Evolutionary conservation across 2,113 vertebrate genomes (phyloP).

Genomic region (Fukomys damarensis): DNA sequence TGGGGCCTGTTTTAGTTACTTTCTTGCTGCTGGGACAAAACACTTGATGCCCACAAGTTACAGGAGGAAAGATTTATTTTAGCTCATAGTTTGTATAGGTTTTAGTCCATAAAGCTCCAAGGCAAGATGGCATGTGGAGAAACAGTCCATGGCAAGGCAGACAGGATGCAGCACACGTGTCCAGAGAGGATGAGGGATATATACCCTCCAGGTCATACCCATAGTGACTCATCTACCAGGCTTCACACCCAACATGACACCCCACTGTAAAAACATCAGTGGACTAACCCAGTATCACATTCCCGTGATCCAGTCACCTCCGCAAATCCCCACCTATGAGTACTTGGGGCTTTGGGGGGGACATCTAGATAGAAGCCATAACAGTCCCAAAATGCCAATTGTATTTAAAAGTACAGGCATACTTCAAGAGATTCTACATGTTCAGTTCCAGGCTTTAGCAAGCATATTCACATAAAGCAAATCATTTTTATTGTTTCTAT

Average conservation of each 20-base stretch:
- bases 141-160: not conserved
- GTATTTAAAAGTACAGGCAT: not conserved
- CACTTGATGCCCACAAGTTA: not conserved
- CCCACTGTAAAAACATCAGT: not conserved
- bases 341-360: not conserved
- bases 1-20: not conserved
- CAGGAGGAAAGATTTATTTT: not conserved
- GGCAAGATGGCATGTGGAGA: not conserved
- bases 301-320: not conserved
- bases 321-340: not conserved
- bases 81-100: not conserved
- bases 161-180: not conserved
- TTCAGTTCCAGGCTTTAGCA: not conserved
- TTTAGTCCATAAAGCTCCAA: not conserved
- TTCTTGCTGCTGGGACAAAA: not conserved
- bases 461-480: not conserved
- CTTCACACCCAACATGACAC: not conserved
- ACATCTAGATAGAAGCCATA: not conserved
- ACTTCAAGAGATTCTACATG: not conserved
- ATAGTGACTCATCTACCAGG: not conserved
- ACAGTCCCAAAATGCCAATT: not conserved
- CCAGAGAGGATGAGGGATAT: not conserved
- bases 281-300: not conserved
- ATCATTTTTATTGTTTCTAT: not conserved
- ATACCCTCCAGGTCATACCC: not conserved